Conservation (phyloP, 2,113 vertebrate species). For the Anthoscopus minutus region DNA sequence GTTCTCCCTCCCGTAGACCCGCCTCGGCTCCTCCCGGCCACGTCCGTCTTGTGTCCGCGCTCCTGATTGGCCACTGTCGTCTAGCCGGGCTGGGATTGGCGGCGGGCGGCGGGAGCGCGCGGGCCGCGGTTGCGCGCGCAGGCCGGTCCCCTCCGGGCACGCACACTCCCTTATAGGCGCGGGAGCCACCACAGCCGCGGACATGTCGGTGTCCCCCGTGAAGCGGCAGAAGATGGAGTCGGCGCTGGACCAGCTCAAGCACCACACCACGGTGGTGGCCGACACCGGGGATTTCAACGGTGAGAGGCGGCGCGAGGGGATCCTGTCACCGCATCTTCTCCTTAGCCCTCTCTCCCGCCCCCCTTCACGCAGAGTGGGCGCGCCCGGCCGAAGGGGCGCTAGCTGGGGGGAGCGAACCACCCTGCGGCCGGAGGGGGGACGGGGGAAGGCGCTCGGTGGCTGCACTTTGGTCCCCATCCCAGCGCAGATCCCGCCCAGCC, state of each 20-base stretch:
- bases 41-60: background rate
- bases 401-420: background rate
- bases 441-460: background rate
- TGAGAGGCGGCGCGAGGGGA: slow-evolving; percentile 49
- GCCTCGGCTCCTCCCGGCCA: background rate
- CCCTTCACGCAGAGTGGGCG: background rate
- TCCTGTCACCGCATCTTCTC: background rate
- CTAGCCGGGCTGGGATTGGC: background rate
- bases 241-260: slow-evolving; percentile 87
- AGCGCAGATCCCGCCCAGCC: background rate
- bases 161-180: background rate
- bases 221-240: slow-evolving; percentile 93
- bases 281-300: slow-evolving; percentile 94
- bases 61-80: background rate
- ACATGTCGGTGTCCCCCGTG: slow-evolving; percentile 82
- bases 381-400: background rate
- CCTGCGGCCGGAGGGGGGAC: background rate
- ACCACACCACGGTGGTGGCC: slow-evolving; percentile 90
- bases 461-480: background rate
- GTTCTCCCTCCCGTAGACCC: fast-evolving
- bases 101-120: background rate
- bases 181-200: background rate
- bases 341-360: no score
- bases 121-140: background rate
- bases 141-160: background rate